Evolutionary conservation across 2,113 vertebrate genomes (phyloP), one percentile per base, ranked within the genome.

Genomic region (Petrocephalus zakoni): DNA sequence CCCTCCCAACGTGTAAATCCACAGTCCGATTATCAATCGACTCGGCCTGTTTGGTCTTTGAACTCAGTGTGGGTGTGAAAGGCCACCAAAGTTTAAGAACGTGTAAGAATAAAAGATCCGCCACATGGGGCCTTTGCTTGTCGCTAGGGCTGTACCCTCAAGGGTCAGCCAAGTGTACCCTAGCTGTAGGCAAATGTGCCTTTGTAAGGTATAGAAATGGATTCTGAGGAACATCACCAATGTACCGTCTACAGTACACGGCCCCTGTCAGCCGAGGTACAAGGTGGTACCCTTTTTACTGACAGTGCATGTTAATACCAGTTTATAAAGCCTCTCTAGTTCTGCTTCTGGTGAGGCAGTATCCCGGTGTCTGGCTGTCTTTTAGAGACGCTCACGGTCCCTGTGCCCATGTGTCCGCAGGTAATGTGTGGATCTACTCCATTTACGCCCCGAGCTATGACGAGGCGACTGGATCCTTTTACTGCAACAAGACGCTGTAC

Each of bases 351-450:
- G 19, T 22, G 58, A 64, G 58, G 58, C 55, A 2, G 6, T 6
- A 22, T 6, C 21, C 55, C 1, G 5, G 19, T 56, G 1, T 58
- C 55, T 56, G 21, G 21, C 56, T 58, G 42, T 42, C 42, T 2
- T 42, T 64, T 8, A 3, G 1, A 10, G 22, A 29, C 61, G 4
- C n/a, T 64, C n/a, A 29, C 10, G 1, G 4, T 68, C 61, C 61
- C 11, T 5, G 25, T 68, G 61, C 29, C 61, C 1, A 13, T 64
- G 53, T 87, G 4, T 87, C 37, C 85, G 8, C 78, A 94, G 93
- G 93, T 56, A 94, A 93, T 2, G 89, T 94, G 42, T 94, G 93
- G 93, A 91, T 94, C 82, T 94, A 94, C 84, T 91, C 91, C 13
- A 92, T 92, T 61, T 93, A 93, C 34, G 88, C 90, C 87, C 91